These are phyloP conservation scores for Phoxinus phoxinus DNA, from an alignment of 2,113 vertebrate genomes.

Conservation along the genomic window DNA sequence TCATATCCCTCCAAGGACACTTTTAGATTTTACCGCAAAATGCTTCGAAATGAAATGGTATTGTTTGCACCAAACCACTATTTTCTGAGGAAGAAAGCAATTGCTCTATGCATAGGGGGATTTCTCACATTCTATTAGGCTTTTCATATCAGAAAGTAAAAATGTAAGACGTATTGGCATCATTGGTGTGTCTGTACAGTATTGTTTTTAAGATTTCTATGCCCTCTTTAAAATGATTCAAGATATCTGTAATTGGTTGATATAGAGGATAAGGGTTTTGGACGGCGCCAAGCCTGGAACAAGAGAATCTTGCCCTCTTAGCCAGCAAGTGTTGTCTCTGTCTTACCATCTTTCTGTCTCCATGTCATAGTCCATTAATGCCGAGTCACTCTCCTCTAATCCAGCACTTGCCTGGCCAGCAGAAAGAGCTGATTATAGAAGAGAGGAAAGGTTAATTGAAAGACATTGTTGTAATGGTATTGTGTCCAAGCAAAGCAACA, in stretches of 20 bases:
- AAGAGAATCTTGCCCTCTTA: conserved; percentile 15
- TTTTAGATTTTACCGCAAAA: not conserved
- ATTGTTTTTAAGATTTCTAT: not conserved
- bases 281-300: not conserved
- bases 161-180: not conserved
- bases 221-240: not conserved
- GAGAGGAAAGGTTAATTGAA: conserved; percentile 68
- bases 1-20: not conserved
- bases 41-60: not conserved
- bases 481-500: conserved; percentile 64
- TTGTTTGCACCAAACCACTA: not conserved
- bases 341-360: conserved; percentile 31
- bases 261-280: conserved; percentile 23
- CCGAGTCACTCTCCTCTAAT: conserved; percentile 57
- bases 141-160: not conserved
- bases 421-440: conserved; percentile 59
- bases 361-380: conserved; percentile 56
- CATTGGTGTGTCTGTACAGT: not conserved
- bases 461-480: conserved; percentile 67
- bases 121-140: not conserved
- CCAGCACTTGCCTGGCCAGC: conserved; percentile 58
- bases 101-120: not conserved
- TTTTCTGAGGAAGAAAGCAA: not conserved
- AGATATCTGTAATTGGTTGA: conserved; percentile 1
- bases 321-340: not conserved